Base-by-base conservation (phyloP, 1,140 invertebrate species). In the Helicoverpa armigera region DNA sequence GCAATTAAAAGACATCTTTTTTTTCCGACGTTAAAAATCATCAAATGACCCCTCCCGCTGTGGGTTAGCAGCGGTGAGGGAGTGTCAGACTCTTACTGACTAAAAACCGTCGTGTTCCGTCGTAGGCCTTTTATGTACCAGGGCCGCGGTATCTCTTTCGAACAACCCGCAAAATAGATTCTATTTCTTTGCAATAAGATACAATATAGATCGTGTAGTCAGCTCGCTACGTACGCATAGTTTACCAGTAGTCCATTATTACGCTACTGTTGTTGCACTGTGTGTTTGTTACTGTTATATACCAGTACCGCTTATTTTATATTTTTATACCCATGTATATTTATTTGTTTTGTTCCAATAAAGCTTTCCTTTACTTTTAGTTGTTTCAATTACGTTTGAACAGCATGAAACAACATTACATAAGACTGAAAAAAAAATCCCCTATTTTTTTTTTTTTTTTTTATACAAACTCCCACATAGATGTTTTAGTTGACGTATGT, bases 381-480 rank as follows among this genome's bases (percentile, higher is more conserved):
- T 77, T 77, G 75, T 77, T 77, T 77, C 75, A 67, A 77, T 77
- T 54, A 43, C 16, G n/a, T 67, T 67, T 67, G 75, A 50, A 65
- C 50, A 65, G 50, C 50, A 61, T 61, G 73, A 74, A 60, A 74
- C 73, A 51, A 54, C 54, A n/a, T 60, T 23, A 31, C 31, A 56
- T 18, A 60, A 10, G 11, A 16, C 14, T 18, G 31, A 60, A 63
- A n/a, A 9, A n/a, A 16, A 2, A 60, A 53, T 53, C 69, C 31
- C 54, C 31, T 13, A n/a, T 72, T 3, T 78, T 56, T 54, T 72
- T 23, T 72, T 56, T 56, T 1, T 18, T 16, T 56, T n/a, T 9
- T 16, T 56, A 56, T 16, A 7, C 4, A 16, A 18, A 31, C 10
- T 31, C 58, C 10, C 3, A 61, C 18, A 61, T 18, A 31, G 11